Evolutionary conservation across 2,888 invertebrate species (phyloP), one percentile per base, ranked within the genome.

Genomic region (Chaitophorus viminalis): DNA sequence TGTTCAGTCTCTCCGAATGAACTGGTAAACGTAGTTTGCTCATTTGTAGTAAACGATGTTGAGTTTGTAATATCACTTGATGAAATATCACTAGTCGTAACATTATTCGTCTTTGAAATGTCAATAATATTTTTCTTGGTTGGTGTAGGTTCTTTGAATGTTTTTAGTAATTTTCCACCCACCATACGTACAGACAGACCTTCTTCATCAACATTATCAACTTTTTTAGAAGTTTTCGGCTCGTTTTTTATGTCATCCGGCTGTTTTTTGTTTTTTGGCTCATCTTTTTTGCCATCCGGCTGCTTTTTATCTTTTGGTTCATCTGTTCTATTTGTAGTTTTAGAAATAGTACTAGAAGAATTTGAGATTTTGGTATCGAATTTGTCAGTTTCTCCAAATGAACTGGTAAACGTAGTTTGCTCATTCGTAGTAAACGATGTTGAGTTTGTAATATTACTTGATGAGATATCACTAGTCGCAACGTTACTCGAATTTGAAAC

Each of bases 141-240:
- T 14, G 39, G 25, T 17, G 68, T 46, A 18, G 82, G 82, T 8
- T 68, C 72, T 46, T 70, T 72, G 52, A 74, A 88, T 70, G 82
- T 68, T 82, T 88, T 89, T 60, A 90, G 87, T 21, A 89, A 84
- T 88, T 89, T 90, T 79, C 89, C 89, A 60, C 89, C 90, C 46
- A 90, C 89, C 89, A 89, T 90, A 79, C 88, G 89, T 31, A 88
- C 88, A 46, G 82, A 68, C 0, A 82, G 18, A 11, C 82, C 82
- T 52, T 83, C 81, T n/a, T 81, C 68, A 3, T 60, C 74, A 14
- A 52, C 76, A 17, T 46, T 76, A 14, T 76, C 76, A 46, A 46
- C 46, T 2, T 46, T 21, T 25, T 74, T 33, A 18, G 11, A 18
- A 14, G 36, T 14, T 74, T 74, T 46, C 3, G 29, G 9, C 11